Evolutionary conservation across 2,113 vertebrate genomes (phyloP).

Genomic region (Rhombomys opimus): DNA sequence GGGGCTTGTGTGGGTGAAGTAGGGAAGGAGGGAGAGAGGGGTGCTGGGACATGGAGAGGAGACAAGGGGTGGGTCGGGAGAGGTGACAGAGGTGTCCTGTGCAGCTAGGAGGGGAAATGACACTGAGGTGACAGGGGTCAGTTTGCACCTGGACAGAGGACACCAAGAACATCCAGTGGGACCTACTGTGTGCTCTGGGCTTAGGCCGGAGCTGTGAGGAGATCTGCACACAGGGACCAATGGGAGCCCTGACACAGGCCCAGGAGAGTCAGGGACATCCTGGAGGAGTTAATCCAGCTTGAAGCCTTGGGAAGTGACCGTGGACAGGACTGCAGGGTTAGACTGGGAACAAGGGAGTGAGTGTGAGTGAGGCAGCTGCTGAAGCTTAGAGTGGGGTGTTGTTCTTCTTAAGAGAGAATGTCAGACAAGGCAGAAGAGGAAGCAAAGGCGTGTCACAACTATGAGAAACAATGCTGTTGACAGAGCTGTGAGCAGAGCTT

Average conservation of each 20-base stretch:
- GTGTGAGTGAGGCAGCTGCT: accelerated
- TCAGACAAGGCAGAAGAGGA: not conserved
- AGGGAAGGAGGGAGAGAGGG: not conserved
- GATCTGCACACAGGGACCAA: not conserved
- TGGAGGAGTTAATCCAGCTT: not conserved
- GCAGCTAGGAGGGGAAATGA: not conserved
- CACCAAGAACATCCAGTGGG: not conserved
- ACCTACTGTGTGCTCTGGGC: not conserved
- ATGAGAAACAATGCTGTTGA: not conserved
- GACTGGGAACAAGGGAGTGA: no score
- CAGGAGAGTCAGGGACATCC: not conserved
- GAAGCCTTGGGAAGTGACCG: not conserved
- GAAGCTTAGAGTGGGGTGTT: not conserved
- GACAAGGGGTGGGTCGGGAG: no score
- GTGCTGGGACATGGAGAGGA: not conserved
- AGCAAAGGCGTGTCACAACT: not conserved
- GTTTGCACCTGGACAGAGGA: not conserved
- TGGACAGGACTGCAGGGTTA: not conserved
- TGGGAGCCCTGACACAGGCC: no score
- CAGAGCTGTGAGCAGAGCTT: not conserved
- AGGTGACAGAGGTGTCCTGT: not conserved
- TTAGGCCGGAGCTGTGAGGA: not conserved
- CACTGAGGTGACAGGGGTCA: not conserved
- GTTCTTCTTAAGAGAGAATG: not conserved
- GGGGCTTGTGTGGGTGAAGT: not conserved